These are phyloP conservation scores for Himantopus leucocephalus DNA, from an alignment of 2,113 vertebrate genomes.

Conservation along the genomic window DNA sequence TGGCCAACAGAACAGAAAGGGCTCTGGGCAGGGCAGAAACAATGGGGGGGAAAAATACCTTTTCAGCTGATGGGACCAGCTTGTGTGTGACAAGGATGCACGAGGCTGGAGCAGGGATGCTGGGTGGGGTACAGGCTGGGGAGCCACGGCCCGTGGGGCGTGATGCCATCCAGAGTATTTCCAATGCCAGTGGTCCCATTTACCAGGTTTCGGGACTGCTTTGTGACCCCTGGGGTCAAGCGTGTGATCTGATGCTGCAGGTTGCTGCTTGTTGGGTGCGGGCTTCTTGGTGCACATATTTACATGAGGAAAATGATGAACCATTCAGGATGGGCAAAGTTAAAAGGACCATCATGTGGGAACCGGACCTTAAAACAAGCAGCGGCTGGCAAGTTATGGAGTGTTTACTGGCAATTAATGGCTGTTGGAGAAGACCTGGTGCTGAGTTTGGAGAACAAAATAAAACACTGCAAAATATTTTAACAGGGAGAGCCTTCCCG, in stretches of 20 bases:
- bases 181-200: not conserved
- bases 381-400: not conserved
- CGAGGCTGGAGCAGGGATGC: not conserved
- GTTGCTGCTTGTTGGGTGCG: not conserved
- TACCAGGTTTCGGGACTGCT: not conserved
- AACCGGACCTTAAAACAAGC: not conserved
- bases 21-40: not conserved
- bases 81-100: not conserved
- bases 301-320: not conserved
- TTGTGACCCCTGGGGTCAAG: not conserved
- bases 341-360: not conserved
- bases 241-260: not conserved
- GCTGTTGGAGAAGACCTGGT: not conserved
- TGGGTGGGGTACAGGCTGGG: not conserved
- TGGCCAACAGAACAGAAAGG: not conserved
- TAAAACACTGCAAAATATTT: not conserved
- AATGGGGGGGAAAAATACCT: not conserved
- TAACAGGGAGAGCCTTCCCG: not conserved
- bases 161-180: not conserved
- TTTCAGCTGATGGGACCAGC: not conserved
- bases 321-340: not conserved
- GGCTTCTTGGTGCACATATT: fast-evolving
- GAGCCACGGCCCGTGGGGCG: fast-evolving
- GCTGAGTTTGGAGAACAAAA: not conserved
- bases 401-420: not conserved